Evolutionary conservation across 2,888 invertebrate genomes (phyloP).

Genomic region (Volucella inflata): DNA sequence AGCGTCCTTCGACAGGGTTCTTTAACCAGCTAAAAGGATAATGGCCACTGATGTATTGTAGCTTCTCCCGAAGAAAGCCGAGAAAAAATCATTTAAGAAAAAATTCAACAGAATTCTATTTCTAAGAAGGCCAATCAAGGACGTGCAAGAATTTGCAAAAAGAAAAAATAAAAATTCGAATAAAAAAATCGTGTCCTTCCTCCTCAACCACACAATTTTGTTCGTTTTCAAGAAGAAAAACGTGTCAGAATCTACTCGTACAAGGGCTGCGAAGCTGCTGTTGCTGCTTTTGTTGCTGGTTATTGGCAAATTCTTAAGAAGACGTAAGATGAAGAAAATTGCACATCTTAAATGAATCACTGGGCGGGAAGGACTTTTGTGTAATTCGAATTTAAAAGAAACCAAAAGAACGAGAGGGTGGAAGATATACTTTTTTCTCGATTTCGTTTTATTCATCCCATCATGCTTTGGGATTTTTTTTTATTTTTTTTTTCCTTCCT

Average conservation of each 20-base stretch:
- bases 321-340: conserved; percentile 74
- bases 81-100: conserved; percentile 71
- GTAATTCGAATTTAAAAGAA: conserved; percentile 71
- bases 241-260: conserved; percentile 67
- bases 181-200: conserved; percentile 38
- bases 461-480: background rate
- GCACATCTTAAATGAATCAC: conserved; percentile 76
- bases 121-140: conserved; percentile 81
- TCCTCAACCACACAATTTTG: conserved; percentile 69
- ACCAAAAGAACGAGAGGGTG: conserved; percentile 41
- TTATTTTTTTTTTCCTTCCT: conserved; percentile 13
- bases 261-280: conserved; percentile 8
- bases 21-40: conserved; percentile 49
- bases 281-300: conserved; percentile 52
- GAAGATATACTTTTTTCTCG: background rate
- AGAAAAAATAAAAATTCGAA: conserved; percentile 14
- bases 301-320: conserved; percentile 71
- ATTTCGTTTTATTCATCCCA: conserved; percentile 1
- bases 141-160: conserved; percentile 77
- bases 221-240: conserved; percentile 54
- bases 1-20: conserved; percentile 20
- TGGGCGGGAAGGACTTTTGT: conserved; percentile 75
- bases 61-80: conserved; percentile 39
- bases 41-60: conserved; percentile 61
- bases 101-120: conserved; percentile 75